Evolutionary conservation across 2,113 vertebrate genomes (phyloP).

Genomic region (Callionymus lyra): DNA sequence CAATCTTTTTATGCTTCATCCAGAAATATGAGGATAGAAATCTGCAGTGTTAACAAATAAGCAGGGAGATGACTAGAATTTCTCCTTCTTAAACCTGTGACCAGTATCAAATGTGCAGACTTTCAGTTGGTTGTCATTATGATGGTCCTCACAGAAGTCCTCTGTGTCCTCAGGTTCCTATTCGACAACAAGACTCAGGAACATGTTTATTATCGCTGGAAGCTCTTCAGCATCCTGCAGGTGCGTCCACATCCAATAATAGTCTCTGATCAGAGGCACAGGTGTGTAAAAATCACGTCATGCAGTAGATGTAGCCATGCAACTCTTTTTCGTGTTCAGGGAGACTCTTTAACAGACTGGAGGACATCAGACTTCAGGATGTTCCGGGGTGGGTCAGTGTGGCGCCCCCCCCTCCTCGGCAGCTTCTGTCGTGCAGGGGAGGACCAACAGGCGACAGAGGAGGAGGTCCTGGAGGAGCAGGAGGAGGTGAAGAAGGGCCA

Average conservation of each 20-base stretch:
- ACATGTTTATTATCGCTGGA: slow-evolving; percentile 76
- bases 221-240: slow-evolving; percentile 73
- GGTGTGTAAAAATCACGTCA: neutral
- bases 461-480: slow-evolving; percentile 56
- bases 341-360: slow-evolving; percentile 67
- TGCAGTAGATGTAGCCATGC: neutral
- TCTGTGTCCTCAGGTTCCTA: slow-evolving; percentile 60
- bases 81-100: no score
- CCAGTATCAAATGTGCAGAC: no score
- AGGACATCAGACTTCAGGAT: slow-evolving; percentile 66
- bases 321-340: slow-evolving; percentile 32
- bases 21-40: no score
- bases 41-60: no score
- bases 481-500: slow-evolving; percentile 73
- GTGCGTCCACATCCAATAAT: slow-evolving; percentile 23
- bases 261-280: no score
- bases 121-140: no score
- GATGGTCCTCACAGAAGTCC: slow-evolving; percentile 1
- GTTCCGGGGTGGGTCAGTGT: slow-evolving; percentile 70
- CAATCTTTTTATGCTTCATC: no score
- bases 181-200: slow-evolving; percentile 76
- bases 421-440: slow-evolving; percentile 59
- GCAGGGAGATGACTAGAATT: no score
- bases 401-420: slow-evolving; percentile 68
- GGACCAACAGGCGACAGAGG: slow-evolving; percentile 38